Conservation (phyloP, 1,140 invertebrate genomes). For the Zeugodacus cucurbitae region DNA sequence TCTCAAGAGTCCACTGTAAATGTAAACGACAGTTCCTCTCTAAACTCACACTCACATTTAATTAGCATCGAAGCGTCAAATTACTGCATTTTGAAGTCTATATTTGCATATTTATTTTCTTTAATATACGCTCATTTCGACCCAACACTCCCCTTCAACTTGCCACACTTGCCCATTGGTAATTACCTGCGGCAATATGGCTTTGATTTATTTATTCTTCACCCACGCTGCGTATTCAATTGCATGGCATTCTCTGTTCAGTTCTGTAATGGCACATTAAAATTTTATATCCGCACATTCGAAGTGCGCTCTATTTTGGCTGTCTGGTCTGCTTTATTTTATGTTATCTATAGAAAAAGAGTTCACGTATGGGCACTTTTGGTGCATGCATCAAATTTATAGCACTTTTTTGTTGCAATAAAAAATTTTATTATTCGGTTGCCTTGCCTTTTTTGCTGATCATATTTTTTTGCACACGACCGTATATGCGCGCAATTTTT, state of each 20-base stretch:
- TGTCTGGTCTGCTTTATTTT: neutral
- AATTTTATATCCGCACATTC: neutral
- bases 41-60: neutral
- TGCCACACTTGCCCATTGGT: neutral
- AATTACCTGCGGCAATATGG: neutral
- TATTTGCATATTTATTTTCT: neutral
- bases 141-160: neutral
- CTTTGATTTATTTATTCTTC: neutral
- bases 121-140: neutral
- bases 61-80: neutral
- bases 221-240: neutral
- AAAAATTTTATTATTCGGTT: neutral
- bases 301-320: neutral
- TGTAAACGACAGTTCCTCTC: too few species aligned
- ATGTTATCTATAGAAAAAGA: neutral
- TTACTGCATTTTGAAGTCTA: neutral
- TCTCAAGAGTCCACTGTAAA: too few species aligned
- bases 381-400: conserved; percentile 1
- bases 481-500: neutral
- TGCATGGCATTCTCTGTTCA: neutral
- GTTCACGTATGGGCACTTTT: neutral
- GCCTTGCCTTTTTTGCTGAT: neutral
- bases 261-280: neutral
- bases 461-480: neutral
- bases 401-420: neutral